These are phyloP conservation scores for Dryococelus australis DNA, from an alignment of 2,888 invertebrate genomes.

Conservation along the genomic window DNA sequence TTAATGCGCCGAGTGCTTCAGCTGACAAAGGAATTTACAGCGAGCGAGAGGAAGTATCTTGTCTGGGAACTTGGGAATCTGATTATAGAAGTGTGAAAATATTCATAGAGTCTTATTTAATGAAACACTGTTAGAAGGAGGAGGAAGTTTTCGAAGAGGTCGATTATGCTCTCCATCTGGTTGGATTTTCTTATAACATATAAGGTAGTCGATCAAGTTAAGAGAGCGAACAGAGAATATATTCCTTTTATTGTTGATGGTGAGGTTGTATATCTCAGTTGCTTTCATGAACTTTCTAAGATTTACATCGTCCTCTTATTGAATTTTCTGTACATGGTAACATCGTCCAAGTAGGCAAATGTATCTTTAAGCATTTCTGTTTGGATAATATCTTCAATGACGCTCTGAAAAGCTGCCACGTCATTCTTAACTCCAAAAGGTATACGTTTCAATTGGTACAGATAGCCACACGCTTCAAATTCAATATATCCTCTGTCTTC, in stretches of 20 bases:
- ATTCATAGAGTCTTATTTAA: neutral
- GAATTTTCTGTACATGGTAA: too few relatives aligned
- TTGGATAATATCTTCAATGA: too few relatives aligned
- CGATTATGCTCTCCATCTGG: neutral
- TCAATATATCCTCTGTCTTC: too few relatives aligned
- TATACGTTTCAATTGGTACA: slow-evolving; percentile 43
- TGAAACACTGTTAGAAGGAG: neutral
- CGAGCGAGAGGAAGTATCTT: neutral
- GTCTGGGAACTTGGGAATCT: slow-evolving; percentile 24
- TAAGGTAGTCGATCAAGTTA: neutral
- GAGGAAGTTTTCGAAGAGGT: neutral
- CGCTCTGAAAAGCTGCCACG: too few relatives aligned
- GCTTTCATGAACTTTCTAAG: slow-evolving; percentile 21
- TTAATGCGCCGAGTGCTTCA: neutral
- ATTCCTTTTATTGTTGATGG: neutral
- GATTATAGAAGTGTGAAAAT: slow-evolving; percentile 3
- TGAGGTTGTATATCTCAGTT: neutral
- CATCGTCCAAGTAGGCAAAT: too few relatives aligned
- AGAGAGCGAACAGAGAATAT: neutral
- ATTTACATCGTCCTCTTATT: too few relatives aligned
- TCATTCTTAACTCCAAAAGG: slow-evolving; percentile 42
- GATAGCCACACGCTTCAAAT: too few relatives aligned
- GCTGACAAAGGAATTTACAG: neutral
- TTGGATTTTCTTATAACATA: too few relatives aligned
- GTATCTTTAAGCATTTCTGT: too few relatives aligned